Percentiles rank a stretch among this genome's conserved stretches.
phyloP scores from a whole-genome alignment of 1,140 invertebrate species.

The Trialeurodes vaporariorum region DNA sequence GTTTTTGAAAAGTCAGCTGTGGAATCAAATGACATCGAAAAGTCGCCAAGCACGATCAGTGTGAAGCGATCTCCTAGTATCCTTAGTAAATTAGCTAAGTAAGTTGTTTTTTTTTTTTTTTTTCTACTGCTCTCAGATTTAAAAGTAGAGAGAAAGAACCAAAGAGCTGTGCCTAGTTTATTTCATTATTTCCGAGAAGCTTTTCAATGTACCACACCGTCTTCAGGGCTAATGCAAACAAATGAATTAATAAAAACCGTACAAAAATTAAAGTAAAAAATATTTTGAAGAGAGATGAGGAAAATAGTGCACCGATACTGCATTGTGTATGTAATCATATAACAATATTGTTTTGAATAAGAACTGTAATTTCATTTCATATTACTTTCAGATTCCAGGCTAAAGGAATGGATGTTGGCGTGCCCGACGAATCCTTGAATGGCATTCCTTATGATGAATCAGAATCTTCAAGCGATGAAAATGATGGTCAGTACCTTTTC shows the following conservation, averaged over 20 bases:
- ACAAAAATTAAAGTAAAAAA: too few relatives aligned
- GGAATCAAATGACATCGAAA: conserved; percentile 41
- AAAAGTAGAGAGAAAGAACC: too few relatives aligned
- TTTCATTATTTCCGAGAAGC: too few relatives aligned
- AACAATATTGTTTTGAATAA: neutral
- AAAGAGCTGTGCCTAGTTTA: too few relatives aligned
- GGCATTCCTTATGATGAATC: conserved; percentile 44
- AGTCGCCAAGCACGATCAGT: conserved; percentile 46
- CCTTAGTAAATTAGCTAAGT: conserved; percentile 68
- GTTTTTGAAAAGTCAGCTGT: conserved; percentile 56
- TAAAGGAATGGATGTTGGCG: conserved; percentile 66
- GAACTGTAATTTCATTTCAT: neutral
- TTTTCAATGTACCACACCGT: too few relatives aligned
- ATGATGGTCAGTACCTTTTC: conserved; percentile 38
- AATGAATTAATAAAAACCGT: too few relatives aligned
- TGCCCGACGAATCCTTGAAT: conserved; percentile 59
- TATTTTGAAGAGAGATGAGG: too few relatives aligned
- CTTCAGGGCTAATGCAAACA: too few relatives aligned
- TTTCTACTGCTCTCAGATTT: too few relatives aligned
- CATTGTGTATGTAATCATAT: too few relatives aligned
- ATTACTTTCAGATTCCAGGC: conserved; percentile 57
- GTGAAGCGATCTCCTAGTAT: conserved; percentile 63
- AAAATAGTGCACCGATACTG: too few relatives aligned
- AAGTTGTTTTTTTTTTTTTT: conserved; percentile 33
- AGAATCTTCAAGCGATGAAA: conserved; percentile 43